Base-by-base conservation (phyloP, 2,888 invertebrate genomes). In the Phortica magna region DNA sequence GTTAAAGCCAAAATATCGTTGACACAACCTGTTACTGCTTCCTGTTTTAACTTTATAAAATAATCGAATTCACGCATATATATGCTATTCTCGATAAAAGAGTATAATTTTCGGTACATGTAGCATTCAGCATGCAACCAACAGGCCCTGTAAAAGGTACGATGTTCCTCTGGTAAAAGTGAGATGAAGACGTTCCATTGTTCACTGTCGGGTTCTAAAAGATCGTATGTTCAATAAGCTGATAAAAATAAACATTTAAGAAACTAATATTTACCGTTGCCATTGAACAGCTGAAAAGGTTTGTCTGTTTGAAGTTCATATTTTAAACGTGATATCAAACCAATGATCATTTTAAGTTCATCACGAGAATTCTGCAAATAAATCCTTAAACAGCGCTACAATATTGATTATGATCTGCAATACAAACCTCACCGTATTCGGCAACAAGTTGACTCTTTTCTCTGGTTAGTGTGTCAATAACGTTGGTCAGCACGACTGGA, bases 81-180 rank as follows among this genome's bases (percentile, higher is more conserved):
- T 59, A 83, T 78, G 75, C 94, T 94, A 41, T 94, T 88, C 83
- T 94, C 93, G 87, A 97, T 95, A 31, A 94, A 94, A 88, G 96
- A 95, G 77, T 93, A 92, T 6, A 97, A 89, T 77, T 94, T 93
- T 72, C 96, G 93, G 82, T 99, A 99, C 92, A 98, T 94, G 90
- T 98, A 99, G 89, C 98, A 98, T 91, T 99, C 99, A 0, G 95
- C 94, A 88, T 97, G 95, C 0, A 99, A 93, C 98, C 98, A 99
- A 1, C 94, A 93, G 53, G 95, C 94, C 19, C 94, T 94, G 90
- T 96, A 99, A 93, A 95, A 96, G 0, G 93, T 91, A 17, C 76
- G 67, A 17, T 87, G 89, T 0, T 89, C 89, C 0, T 74, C 73
- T 0, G 85, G 83, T 0, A 94, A 90, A 87, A 94, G 89, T 9